Evolutionary conservation across 64 coral and sea anemone species (phyloP).

Genomic region (Hydrozoanthus tunicans): DNA sequence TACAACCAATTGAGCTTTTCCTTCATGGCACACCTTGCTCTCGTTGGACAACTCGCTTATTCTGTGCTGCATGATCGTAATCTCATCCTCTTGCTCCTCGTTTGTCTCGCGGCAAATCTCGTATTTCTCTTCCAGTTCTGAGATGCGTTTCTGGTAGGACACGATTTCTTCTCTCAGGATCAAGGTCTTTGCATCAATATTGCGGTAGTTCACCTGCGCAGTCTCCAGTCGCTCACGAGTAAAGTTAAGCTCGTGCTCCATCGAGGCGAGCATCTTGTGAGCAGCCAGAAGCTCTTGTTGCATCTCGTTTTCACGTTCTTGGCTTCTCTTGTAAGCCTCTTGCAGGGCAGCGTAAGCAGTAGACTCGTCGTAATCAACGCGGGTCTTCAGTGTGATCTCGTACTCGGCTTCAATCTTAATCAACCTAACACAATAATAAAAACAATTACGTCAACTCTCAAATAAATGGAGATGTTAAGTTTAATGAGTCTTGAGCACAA

Average conservation of each 20-base stretch:
- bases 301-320: slow-evolving; percentile 92
- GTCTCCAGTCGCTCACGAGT: slow-evolving; percentile 61
- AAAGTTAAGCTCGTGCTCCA: slow-evolving; percentile 67
- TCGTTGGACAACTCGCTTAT: slow-evolving; percentile 66
- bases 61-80: slow-evolving; percentile 82
- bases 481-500: too few species aligned
- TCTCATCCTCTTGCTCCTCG: slow-evolving; percentile 83
- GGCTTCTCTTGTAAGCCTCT: slow-evolving; percentile 88
- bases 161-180: slow-evolving; percentile 78
- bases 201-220: slow-evolving; percentile 70
- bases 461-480: too few species aligned
- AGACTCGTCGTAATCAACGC: slow-evolving; percentile 82
- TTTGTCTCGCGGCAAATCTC: slow-evolving; percentile 78
- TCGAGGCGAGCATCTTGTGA: slow-evolving; percentile 65
- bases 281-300: slow-evolving; percentile 76
- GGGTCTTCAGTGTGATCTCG: slow-evolving; percentile 77
- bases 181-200: slow-evolving; percentile 56
- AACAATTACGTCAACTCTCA: not conserved
- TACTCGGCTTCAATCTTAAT: slow-evolving; percentile 85
- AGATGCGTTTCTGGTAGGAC: slow-evolving; percentile 75
- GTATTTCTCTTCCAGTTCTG: slow-evolving; percentile 90
- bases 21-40: slow-evolving; percentile 69
- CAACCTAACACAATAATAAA: slow-evolving; percentile 26
- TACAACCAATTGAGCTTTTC: slow-evolving; percentile 67
- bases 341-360: slow-evolving; percentile 74